Evolutionary conservation across 2,888 invertebrate species (phyloP).

Genomic region (Sceliomorpha sp.): DNA sequence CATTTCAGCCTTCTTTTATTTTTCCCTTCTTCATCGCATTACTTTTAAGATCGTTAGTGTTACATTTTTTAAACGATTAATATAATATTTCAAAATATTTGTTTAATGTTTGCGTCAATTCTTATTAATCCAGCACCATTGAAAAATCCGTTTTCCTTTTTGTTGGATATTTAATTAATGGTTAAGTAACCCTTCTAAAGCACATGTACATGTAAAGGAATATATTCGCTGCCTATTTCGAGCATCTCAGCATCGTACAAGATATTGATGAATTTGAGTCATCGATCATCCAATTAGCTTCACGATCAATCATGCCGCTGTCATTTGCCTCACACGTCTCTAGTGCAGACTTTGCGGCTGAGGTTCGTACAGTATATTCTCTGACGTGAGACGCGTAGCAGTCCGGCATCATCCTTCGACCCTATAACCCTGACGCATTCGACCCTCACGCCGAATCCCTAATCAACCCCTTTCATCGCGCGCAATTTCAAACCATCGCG

Average conservation of each 20-base stretch:
- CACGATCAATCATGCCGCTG: slow-evolving; percentile 87
- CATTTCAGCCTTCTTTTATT: slow-evolving; percentile 34
- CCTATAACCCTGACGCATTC: slow-evolving; percentile 64
- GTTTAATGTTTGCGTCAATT: too few species aligned
- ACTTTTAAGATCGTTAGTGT: slow-evolving; percentile 16
- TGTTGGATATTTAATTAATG: slow-evolving; percentile 11
- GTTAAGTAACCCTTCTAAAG: neutral
- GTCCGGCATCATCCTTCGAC: slow-evolving; percentile 69
- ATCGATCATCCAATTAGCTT: slow-evolving; percentile 90
- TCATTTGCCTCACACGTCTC: slow-evolving; percentile 79
- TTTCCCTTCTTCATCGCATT: slow-evolving; percentile 22
- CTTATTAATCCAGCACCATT: too few species aligned
- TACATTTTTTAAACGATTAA: too few species aligned
- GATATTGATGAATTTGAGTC: slow-evolving; percentile 79
- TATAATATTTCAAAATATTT: too few species aligned
- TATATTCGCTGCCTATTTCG: slow-evolving; percentile 22
- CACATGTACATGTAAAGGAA: slow-evolving; percentile 2
- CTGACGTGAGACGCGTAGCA: slow-evolving; percentile 55
- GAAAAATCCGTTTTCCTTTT: too few species aligned
- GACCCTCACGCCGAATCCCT: slow-evolving; percentile 77
- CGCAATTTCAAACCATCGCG: slow-evolving; percentile 71
- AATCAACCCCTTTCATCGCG: slow-evolving; percentile 80
- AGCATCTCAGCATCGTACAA: slow-evolving; percentile 15
- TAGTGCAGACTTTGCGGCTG: slow-evolving; percentile 52
- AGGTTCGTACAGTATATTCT: slow-evolving; percentile 49